Conservation (phyloP, 2,888 invertebrate species). For the Chymomyza caudatula region DNA sequence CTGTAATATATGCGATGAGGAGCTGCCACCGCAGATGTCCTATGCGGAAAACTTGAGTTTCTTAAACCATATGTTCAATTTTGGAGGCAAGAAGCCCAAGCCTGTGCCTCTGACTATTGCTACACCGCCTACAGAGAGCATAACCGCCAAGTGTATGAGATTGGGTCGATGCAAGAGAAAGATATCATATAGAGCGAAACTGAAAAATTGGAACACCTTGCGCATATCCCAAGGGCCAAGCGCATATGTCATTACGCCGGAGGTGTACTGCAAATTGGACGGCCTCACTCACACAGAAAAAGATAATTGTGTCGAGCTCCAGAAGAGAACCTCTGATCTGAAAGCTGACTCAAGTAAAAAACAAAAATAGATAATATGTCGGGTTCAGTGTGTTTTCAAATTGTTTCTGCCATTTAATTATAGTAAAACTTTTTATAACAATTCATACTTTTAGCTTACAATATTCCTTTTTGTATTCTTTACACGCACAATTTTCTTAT, state of each 20-base stretch:
- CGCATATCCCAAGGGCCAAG: background rate
- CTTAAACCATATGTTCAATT: conserved; percentile 42
- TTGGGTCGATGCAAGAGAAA: conserved; percentile 14
- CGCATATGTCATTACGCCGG: conserved; percentile 23
- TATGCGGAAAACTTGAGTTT: conserved; percentile 42
- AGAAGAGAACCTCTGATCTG: too few species aligned
- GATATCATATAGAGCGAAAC: background rate
- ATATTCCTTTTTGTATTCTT: conserved; percentile 53
- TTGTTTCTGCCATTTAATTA: conserved; percentile 62
- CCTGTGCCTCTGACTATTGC: background rate
- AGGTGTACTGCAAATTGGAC: conserved; percentile 33
- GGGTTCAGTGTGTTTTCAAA: background rate
- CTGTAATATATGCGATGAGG: background rate
- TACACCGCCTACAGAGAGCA: background rate
- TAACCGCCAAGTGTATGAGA: conserved; percentile 24
- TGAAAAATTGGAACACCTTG: background rate
- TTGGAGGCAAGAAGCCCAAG: background rate
- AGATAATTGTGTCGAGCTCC: background rate
- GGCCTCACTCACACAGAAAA: background rate
- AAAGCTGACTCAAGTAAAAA: background rate
- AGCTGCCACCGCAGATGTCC: conserved; percentile 10
- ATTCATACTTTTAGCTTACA: conserved; percentile 72
- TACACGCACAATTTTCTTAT: too few species aligned
- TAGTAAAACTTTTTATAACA: conserved; percentile 71
- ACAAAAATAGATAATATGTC: background rate